Percentiles rank a stretch among this genome's conserved stretches.
These are phyloP conservation scores for Agrotis clavis DNA, from an alignment of 2,888 invertebrate species.

Conservation along the genomic window DNA sequence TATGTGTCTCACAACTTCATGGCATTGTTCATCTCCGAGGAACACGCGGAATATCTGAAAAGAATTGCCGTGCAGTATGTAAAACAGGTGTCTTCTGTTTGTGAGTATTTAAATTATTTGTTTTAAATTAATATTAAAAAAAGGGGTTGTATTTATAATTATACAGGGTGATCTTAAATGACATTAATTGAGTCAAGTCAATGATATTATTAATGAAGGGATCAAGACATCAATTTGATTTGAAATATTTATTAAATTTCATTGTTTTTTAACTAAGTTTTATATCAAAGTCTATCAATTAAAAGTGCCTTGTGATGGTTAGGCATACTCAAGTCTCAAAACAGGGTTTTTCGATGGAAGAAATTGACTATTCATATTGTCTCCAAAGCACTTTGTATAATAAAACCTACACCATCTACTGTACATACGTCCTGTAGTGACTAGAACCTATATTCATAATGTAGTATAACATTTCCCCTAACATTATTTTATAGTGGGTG, in stretches of 20 bases:
- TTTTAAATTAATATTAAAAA: neutral
- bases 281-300: too few species aligned
- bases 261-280: too few species aligned
- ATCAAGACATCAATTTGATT: too few species aligned
- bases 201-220: too few species aligned
- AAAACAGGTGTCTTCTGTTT: constrained; percentile 94
- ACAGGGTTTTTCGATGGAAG: too few species aligned
- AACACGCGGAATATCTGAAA: constrained; percentile 95
- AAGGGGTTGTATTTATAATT: neutral
- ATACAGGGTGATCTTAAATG: neutral
- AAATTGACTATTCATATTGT: neutral
- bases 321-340: too few species aligned
- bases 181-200: neutral
- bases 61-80: constrained; percentile 95
- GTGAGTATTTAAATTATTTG: constrained; percentile 86
- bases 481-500: constrained; percentile 88
- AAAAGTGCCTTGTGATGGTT: neutral
- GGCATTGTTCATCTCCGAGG: constrained; percentile 96
- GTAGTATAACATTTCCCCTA: constrained; percentile 43
- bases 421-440: constrained; percentile 11
- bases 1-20: constrained; percentile 97
- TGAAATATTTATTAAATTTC: too few species aligned
- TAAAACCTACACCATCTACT: neutral
- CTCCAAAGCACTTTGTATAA: neutral
- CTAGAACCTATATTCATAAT: constrained; percentile 32